Base-by-base conservation (phyloP, 2,797 vertebrate species). In the Tadarida brasiliensis region DNA sequence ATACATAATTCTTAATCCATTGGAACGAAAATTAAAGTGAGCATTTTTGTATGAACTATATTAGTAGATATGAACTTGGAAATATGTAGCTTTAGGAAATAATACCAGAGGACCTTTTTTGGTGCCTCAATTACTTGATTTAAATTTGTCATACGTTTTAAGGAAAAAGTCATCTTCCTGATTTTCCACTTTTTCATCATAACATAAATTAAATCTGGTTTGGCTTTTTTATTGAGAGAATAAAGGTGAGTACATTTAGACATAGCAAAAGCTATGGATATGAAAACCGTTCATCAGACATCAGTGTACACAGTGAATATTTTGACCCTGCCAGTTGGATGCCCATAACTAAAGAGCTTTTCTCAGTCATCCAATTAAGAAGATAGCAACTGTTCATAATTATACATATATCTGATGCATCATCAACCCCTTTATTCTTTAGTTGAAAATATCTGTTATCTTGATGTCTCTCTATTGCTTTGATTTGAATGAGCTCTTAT, bases 401-500 rank as follows among this genome's bases (percentile, higher is more conserved):
- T 93, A 86, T 65, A 54, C 33, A 47, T 80, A 51, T 83, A 87
- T 68, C 56, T 68, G 54, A 87, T 95, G 67, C 28, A 59, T 30
- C 74, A 91, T 54, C 87, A 84, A 71, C 26, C 11, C 88, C 28
- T 96, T 94, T 92, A 86, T 95, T 90, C 83, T 94, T 95, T 56
- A 84, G 70, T 44, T 87, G 86, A 95, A 80, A 91, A 84, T 87
- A 95, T 92, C 93, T 94, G 70, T 86, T 91, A 22, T 91, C 73
- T 80, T 94, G 76, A 90, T 95, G 24, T 84, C 28, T 94, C 73
- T 94, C 39, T 80, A 22, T 81, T 96, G 93, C 77, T 95, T 93
- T 96, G 61, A 95, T 95, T 77, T 76, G 59, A 93, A 94, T 70
- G 78, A 92, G 39, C 33, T 90, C 85, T 80, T 88, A 92, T 82